Evolutionary conservation across 2,797 vertebrate species (phyloP).

Genomic region (Alfaro cultratus): DNA sequence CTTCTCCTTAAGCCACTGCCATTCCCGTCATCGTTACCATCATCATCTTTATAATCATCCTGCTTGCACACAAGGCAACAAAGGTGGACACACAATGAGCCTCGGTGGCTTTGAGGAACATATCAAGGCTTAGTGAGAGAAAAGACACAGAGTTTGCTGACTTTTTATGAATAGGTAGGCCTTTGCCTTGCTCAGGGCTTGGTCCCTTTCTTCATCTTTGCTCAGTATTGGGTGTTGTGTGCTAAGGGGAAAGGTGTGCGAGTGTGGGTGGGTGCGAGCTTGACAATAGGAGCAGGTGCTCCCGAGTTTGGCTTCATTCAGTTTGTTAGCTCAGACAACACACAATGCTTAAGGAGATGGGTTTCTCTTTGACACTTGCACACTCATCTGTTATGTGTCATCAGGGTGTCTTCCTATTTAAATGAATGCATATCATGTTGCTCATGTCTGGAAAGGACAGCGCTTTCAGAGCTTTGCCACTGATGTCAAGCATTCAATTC

Average conservation of each 20-base stretch:
- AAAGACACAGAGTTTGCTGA: constrained; percentile 68
- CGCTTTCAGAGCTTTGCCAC: constrained; percentile 17
- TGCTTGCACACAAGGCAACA: constrained; percentile 74
- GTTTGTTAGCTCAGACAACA: constrained; percentile 74
- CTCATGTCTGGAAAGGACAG: constrained; percentile 44
- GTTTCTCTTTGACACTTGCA: constrained; percentile 47
- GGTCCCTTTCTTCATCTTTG: constrained; percentile 83
- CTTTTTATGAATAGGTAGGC: constrained; percentile 75
- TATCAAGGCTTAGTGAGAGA: constrained; percentile 75
- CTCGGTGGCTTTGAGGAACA: constrained; percentile 77
- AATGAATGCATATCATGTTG: constrained; percentile 41
- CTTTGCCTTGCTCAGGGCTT: constrained; percentile 75
- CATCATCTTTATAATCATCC: constrained; percentile 70
- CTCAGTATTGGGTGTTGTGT: constrained; percentile 87
- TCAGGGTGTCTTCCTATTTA: constrained; percentile 44
- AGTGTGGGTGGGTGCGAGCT: constrained; percentile 64
- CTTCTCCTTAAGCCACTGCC: constrained; percentile 75
- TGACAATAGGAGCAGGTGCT: constrained; percentile 78
- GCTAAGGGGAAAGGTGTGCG: constrained; percentile 80
- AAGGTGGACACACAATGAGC: constrained; percentile 73
- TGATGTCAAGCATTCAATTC: constrained; percentile 43
- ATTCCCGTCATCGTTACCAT: constrained; percentile 63
- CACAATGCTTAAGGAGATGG: constrained; percentile 67
- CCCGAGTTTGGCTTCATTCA: constrained; percentile 66
- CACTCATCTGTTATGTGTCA: constrained; percentile 52